Evolutionary conservation across 2,888 invertebrate genomes (phyloP).

Genomic region (Limnephilus lunatus): DNA sequence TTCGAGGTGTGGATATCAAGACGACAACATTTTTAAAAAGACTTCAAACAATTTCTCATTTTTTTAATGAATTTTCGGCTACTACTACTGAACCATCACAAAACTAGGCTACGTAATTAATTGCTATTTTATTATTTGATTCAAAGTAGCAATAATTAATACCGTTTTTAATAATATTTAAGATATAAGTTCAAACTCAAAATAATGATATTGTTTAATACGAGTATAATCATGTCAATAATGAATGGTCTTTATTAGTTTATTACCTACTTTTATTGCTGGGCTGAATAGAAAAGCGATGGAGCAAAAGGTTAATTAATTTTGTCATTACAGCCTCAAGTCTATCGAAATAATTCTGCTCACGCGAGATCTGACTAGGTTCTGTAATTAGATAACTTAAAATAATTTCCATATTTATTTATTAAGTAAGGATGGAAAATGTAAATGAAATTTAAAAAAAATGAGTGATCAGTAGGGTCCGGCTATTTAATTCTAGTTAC

Average conservation of each 20-base stretch:
- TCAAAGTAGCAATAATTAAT: not conserved
- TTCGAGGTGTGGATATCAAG: too few species aligned
- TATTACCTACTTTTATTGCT: not conserved
- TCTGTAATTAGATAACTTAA: not conserved
- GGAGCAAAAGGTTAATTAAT: slow-evolving; percentile 19
- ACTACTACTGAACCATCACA: too few species aligned
- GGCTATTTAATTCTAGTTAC: too few species aligned
- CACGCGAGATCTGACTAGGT: not conserved
- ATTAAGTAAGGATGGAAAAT: too few species aligned
- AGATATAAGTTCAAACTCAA: too few species aligned
- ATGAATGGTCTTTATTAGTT: slow-evolving; percentile 38
- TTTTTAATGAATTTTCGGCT: too few species aligned
- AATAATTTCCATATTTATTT: too few species aligned
- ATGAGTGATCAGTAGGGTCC: too few species aligned
- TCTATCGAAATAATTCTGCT: not conserved
- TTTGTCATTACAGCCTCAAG: slow-evolving; percentile 6
- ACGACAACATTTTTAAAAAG: too few species aligned
- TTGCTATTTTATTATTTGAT: not conserved
- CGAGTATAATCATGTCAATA: not conserved
- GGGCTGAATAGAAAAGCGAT: not conserved
- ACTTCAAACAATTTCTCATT: too few species aligned
- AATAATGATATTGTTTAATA: not conserved
- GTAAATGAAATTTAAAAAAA: too few species aligned
- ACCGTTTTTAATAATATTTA: not conserved
- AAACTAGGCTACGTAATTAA: too few species aligned